These are phyloP conservation scores for Progne subis DNA, from an alignment of 2,113 vertebrate species.

Conservation along the genomic window DNA sequence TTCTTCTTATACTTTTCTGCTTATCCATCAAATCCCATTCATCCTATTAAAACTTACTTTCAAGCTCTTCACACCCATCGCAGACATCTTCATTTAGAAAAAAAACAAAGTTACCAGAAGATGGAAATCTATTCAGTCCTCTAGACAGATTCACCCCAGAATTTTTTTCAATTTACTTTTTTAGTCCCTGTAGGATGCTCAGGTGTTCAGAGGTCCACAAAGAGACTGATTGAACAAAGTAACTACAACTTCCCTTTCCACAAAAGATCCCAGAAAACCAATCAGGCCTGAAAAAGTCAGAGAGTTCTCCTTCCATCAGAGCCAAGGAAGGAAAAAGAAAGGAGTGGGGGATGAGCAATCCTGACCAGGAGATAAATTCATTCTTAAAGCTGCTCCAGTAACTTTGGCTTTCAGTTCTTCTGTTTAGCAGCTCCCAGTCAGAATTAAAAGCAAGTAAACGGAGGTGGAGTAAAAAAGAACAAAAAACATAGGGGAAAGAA, in stretches of 20 bases:
- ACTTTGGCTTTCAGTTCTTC: background rate
- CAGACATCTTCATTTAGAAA: background rate
- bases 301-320: background rate
- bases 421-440: background rate
- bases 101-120: background rate
- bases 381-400: background rate
- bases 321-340: background rate
- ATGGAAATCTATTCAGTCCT: background rate
- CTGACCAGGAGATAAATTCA: background rate
- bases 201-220: background rate
- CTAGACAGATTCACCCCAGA: background rate
- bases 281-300: background rate
- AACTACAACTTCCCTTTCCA: background rate
- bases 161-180: background rate
- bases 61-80: background rate
- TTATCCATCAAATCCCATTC: background rate
- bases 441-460: background rate
- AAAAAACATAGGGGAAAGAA: background rate
- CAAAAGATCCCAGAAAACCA: background rate
- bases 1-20: background rate
- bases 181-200: background rate
- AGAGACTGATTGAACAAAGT: background rate
- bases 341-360: background rate
- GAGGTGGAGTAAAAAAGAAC: background rate
- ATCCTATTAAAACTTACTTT: background rate